phyloP scores from a whole-genome alignment of 2,888 invertebrate genomes.

The Macaria notata region DNA sequence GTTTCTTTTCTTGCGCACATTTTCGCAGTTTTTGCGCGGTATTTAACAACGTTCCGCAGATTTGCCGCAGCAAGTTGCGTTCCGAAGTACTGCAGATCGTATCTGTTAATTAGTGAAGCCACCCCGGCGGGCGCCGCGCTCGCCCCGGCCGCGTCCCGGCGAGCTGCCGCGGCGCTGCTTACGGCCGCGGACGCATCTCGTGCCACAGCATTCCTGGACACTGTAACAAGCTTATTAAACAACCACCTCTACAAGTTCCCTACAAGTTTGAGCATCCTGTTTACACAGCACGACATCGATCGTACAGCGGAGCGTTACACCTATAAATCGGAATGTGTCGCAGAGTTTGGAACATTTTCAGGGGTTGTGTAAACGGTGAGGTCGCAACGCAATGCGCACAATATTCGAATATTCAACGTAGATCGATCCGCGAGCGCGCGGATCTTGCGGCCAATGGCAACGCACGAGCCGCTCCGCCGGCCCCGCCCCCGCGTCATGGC shows the following conservation, averaged over 20 bases:
- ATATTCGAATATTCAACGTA: conserved; percentile 50
- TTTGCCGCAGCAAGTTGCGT: conserved; percentile 51
- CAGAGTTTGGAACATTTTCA: neutral
- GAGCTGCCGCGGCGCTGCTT: conserved; percentile 24
- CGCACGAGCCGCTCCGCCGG: conserved; percentile 52
- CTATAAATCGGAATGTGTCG: neutral
- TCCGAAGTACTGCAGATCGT: conserved; percentile 54
- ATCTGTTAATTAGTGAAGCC: conserved; percentile 68
- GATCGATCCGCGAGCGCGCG: conserved; percentile 47
- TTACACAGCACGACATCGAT: no score
- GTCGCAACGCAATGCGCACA: conserved; percentile 24
- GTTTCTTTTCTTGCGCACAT: conserved; percentile 40
- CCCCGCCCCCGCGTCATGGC: conserved; percentile 76
- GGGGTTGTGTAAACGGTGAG: conserved; percentile 1
- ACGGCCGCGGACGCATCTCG: conserved; percentile 2
- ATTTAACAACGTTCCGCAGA: conserved; percentile 57
- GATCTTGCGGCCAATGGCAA: conserved; percentile 68
- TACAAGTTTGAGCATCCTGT: no score
- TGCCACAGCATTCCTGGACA: conserved; percentile 30
- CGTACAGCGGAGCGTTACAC: no score
- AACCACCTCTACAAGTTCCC: no score
- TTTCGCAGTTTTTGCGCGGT: conserved; percentile 50
- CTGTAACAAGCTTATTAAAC: conserved; percentile 24
- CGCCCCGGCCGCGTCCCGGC: conserved; percentile 42
- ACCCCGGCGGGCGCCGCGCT: conserved; percentile 35